Conservation (phyloP, 2,113 vertebrate species). For the Trichechus manatus region DNA sequence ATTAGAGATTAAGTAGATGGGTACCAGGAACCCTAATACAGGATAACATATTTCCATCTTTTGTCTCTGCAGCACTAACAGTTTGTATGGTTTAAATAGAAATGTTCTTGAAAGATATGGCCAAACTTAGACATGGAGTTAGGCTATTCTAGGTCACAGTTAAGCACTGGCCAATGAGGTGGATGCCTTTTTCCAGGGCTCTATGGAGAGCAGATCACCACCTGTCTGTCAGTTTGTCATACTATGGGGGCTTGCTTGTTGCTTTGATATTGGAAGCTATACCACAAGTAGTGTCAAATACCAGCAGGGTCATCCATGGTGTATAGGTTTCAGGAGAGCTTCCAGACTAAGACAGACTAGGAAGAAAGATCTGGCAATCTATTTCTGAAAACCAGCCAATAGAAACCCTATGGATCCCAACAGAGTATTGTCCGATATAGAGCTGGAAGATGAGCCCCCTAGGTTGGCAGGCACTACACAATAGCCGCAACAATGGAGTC, state of each 20-base stretch:
- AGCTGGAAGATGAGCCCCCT: background rate
- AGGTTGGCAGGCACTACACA: background rate
- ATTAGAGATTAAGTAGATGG: background rate
- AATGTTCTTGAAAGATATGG: background rate
- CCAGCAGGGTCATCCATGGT: background rate
- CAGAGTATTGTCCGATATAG: background rate
- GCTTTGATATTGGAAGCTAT: background rate
- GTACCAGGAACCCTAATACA: background rate
- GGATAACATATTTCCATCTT: background rate
- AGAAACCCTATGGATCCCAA: background rate
- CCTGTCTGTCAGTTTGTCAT: background rate
- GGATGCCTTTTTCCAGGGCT: background rate
- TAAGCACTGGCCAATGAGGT: background rate
- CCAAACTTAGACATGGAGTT: background rate
- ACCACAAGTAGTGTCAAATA: background rate
- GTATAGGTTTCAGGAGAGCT: background rate
- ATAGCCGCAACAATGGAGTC: background rate
- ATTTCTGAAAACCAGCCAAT: background rate
- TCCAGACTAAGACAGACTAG: background rate
- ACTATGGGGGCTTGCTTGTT: background rate
- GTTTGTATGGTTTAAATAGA: background rate
- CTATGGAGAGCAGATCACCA: background rate
- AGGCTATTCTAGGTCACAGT: background rate
- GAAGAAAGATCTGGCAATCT: background rate
- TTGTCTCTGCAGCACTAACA: background rate